Evolutionary conservation across 1,140 invertebrate genomes (phyloP).

Genomic region (Lordiphosa collinella): DNA sequence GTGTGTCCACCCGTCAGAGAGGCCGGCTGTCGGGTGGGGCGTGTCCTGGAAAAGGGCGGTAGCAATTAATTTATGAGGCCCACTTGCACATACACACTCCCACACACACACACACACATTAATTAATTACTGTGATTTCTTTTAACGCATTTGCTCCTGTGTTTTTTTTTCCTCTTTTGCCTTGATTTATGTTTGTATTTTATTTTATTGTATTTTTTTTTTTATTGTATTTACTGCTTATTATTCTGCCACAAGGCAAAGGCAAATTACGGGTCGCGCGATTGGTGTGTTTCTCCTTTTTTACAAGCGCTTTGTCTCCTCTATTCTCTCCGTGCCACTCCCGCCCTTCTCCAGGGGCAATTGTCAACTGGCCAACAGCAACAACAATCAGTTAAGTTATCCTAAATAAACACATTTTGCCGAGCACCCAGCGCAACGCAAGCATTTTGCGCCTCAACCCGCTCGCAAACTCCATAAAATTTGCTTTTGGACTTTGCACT

Average conservation of each 20-base stretch:
- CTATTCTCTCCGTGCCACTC: conserved; percentile 3
- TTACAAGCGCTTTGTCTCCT: conserved; percentile 28
- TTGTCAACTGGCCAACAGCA: conserved; percentile 54
- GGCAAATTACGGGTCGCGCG: conserved; percentile 24
- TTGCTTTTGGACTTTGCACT: conserved; percentile 54
- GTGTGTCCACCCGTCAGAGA: conserved; percentile 19
- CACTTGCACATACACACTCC: conserved; percentile 23
- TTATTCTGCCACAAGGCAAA: conserved; percentile 21
- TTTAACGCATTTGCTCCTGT: conserved; percentile 45
- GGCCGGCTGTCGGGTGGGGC: neutral
- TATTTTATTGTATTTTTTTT: conserved; percentile 14
- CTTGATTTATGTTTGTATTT: conserved; percentile 38
- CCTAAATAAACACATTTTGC: conserved; percentile 76
- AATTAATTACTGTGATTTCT: conserved; percentile 77
- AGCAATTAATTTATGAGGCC: conserved; percentile 72
- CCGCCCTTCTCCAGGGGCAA: conserved; percentile 36
- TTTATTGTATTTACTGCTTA: conserved; percentile 45
- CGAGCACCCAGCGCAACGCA: conserved; percentile 43
- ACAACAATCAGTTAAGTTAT: conserved; percentile 56
- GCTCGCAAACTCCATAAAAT: conserved; percentile 15
- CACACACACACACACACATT: conserved; percentile 39
- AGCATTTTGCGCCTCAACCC: conserved; percentile 33
- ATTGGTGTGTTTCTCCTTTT: neutral
- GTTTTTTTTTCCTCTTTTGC: conserved; percentile 7
- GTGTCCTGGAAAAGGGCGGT: conserved; percentile 46